phyloP scores from a whole-genome alignment of 2,888 invertebrate genomes.

The Folsomia candida region DNA sequence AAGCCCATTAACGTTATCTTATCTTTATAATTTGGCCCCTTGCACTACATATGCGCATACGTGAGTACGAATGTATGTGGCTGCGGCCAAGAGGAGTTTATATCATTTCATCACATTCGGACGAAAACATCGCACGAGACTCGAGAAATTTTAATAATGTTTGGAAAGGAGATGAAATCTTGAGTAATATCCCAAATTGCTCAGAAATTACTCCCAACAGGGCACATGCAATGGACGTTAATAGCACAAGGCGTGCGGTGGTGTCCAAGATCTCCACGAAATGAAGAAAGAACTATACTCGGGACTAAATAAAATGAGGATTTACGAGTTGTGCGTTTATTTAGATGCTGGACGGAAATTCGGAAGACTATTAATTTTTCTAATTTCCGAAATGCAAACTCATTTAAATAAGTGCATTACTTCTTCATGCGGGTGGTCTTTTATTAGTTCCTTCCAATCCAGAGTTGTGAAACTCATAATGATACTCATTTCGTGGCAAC shows the following conservation, averaged over 20 bases:
- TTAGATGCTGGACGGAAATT: background rate
- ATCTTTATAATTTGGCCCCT: background rate
- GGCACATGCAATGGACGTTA: background rate
- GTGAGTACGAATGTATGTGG: too few relatives aligned
- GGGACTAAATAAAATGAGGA: background rate
- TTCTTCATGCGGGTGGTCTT: conserved; percentile 17
- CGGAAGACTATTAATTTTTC: conserved; percentile 16
- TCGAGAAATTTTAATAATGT: conserved; percentile 6
- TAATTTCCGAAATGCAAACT: conserved; percentile 18
- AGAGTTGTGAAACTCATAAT: conserved; percentile 21
- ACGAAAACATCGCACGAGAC: background rate
- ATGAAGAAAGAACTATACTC: background rate
- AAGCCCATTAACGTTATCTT: conserved; percentile 1
- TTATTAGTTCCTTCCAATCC: background rate
- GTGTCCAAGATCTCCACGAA: background rate
- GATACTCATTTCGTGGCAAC: conserved; percentile 6
- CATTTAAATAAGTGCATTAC: conserved; percentile 21
- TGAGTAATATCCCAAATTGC: conserved; percentile 3
- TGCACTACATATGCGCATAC: background rate
- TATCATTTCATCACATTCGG: background rate
- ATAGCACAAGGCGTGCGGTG: background rate
- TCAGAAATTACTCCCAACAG: background rate
- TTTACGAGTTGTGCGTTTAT: background rate
- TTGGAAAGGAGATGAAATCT: conserved; percentile 7
- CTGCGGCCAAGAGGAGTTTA: background rate